Evolutionary conservation across 2,113 vertebrate species (phyloP).

Genomic region (Nothoprocta pentlandii): DNA sequence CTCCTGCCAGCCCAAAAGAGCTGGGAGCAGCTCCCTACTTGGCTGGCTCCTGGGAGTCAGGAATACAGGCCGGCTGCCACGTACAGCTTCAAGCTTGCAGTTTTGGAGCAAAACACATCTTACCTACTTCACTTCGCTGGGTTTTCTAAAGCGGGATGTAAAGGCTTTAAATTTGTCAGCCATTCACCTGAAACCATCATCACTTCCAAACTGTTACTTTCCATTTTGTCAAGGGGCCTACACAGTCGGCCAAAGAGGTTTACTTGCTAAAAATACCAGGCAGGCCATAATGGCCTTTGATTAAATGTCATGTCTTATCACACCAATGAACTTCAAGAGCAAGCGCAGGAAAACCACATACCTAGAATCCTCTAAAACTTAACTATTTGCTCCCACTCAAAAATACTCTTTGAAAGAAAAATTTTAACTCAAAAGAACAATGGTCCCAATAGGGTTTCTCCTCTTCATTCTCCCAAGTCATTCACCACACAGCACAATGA

Average conservation of each 20-base stretch:
- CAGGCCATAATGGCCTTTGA: not conserved
- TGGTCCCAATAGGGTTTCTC: not conserved
- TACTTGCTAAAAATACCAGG: not conserved
- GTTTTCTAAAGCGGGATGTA: not conserved
- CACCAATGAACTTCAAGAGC: not conserved
- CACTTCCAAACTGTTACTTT: not conserved
- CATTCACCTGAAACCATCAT: not conserved
- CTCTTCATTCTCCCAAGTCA: not conserved
- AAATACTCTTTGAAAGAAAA: not conserved
- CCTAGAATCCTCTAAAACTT: not conserved
- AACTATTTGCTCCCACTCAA: not conserved
- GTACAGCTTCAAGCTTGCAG: not conserved
- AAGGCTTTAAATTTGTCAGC: not conserved
- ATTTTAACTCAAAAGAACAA: not conserved
- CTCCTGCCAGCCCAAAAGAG: not conserved
- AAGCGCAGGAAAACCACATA: not conserved
- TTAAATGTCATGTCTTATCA: not conserved
- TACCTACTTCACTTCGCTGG: not conserved
- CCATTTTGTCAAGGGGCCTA: not conserved
- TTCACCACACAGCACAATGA: not conserved
- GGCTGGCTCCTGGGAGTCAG: not conserved
- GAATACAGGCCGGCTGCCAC: not conserved
- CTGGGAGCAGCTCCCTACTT: not conserved
- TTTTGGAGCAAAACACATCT: not conserved
- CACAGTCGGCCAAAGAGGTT: not conserved